Conservation (phyloP, 2,797 vertebrate genomes). For the Pseudocheirus occidentalis region DNA sequence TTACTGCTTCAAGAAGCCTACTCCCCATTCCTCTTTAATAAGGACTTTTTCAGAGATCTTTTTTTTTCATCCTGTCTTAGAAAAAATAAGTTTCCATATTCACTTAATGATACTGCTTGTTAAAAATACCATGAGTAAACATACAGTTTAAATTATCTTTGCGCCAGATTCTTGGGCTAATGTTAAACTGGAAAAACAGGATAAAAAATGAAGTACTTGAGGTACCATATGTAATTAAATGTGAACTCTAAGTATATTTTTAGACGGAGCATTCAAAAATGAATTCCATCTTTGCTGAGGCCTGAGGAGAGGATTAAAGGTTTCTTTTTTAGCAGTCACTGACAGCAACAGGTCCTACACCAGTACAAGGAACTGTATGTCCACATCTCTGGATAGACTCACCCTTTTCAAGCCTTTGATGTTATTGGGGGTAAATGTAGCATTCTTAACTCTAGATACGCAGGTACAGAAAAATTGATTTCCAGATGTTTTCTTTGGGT, state of each 20-base stretch:
- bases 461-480: neutral
- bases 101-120: conserved; percentile 8
- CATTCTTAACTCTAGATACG: neutral
- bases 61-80: conserved; percentile 12
- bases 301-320: conserved; percentile 43
- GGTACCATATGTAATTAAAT: conserved; percentile 33
- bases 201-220: conserved; percentile 35
- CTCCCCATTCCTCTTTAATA: neutral
- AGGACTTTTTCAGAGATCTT: conserved; percentile 24
- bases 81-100: conserved; percentile 8
- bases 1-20: conserved; percentile 11
- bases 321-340: neutral
- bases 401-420: neutral
- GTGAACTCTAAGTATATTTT: conserved; percentile 42
- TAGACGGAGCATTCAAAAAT: conserved; percentile 40
- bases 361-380: neutral
- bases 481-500: neutral
- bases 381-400: neutral
- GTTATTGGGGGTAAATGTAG: neutral
- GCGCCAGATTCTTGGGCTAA: conserved; percentile 15
- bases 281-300: conserved; percentile 45
- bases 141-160: conserved; percentile 39
- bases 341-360: conserved; percentile 12
- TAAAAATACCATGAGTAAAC: conserved; percentile 27
- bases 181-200: conserved; percentile 27